Evolutionary conservation across 1,140 invertebrate genomes (phyloP).

Genomic region (Drosophila pseudoobscura): DNA sequence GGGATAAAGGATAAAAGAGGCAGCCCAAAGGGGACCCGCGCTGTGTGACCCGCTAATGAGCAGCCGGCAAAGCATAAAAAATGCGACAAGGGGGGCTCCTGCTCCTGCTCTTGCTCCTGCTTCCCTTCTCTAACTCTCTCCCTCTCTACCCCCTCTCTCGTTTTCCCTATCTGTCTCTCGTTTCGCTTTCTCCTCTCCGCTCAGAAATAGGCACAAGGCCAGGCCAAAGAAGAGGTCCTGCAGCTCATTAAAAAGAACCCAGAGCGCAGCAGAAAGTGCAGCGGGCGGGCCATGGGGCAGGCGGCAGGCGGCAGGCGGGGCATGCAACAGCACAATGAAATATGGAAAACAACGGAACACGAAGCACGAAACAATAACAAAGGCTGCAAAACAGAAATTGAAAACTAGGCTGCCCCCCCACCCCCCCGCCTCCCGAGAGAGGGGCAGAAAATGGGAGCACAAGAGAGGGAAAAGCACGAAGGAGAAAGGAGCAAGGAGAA

Average conservation of each 20-base stretch:
- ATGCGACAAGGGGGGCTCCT: conserved; percentile 39
- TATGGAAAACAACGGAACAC: conserved; percentile 34
- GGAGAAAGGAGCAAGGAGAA: conserved; percentile 17
- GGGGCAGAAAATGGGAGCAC: not conserved
- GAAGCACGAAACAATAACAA: conserved; percentile 18
- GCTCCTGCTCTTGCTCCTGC: not conserved
- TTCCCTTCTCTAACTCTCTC: not conserved
- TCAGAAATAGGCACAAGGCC: conserved; percentile 52
- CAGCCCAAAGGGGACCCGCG: conserved; percentile 45
- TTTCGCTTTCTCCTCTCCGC: not conserved
- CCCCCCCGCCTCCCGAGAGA: not conserved
- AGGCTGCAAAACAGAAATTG: conserved; percentile 6
- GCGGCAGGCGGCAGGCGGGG: conserved; percentile 1
- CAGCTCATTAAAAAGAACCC: conserved; percentile 51
- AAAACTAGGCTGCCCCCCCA: conserved; percentile 40
- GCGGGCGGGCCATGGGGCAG: conserved; percentile 5
- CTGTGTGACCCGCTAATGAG: conserved; percentile 53
- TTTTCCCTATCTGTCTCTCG: not conserved
- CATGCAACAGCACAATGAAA: conserved; percentile 39
- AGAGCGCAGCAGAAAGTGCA: conserved; percentile 26
- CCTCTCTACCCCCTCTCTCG: conserved; percentile 1
- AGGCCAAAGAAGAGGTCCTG: conserved; percentile 39
- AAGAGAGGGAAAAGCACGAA: conserved; percentile 1
- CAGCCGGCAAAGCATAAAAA: conserved; percentile 53
- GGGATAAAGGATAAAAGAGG: not conserved